Base-by-base conservation (phyloP, 2,888 invertebrate species). In the Drosophila putrida region DNA sequence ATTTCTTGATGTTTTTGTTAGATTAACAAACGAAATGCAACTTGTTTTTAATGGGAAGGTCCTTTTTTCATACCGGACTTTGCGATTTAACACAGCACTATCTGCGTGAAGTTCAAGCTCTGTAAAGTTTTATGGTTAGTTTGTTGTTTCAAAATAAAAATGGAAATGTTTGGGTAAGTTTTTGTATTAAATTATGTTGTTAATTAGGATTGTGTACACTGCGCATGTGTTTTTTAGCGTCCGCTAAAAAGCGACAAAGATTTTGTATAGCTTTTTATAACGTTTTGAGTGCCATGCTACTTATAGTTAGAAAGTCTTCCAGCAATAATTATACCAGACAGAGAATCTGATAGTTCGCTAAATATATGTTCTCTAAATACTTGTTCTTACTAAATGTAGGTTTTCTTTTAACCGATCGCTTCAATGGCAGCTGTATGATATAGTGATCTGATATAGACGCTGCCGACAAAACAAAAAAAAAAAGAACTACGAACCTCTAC, bases 21-120 rank as follows among this genome's bases (percentile, higher is more conserved):
- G 70, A 66, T 82, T 76, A 71, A 76, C 69, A 71, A 76, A 62
- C 73, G 62, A 82, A 80, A 82, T 76, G 76, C 73, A 79, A 73
- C 77, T 73, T 67, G 46, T 67, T 60, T 53, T 61, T 46, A 64
- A 11, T 58, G 41, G 15, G 54, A 61, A 43, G 61, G 38, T 36
- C 20, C 13, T 27, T 41, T 33, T 13, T 57, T 4, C 0, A 25
- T 15, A n/a, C 36, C 15, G 25, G 47, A 38, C 46, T 46, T 38
- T 46, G n/a, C 35, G 64, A 80, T 80, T 62, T 70, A 73, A 63
- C 53, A 59, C 63, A 74, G 67, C 67, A 55, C 44, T 77, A 72
- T 41, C 66, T 8, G 53, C 33, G 6, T 28, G 33, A 33, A 28
- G 20, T 46, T 51, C 64, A 61, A 54, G 27, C 46, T 59, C 59